Conservation (phyloP, 1,140 invertebrate genomes). For the Neocloeon triangulifer region DNA sequence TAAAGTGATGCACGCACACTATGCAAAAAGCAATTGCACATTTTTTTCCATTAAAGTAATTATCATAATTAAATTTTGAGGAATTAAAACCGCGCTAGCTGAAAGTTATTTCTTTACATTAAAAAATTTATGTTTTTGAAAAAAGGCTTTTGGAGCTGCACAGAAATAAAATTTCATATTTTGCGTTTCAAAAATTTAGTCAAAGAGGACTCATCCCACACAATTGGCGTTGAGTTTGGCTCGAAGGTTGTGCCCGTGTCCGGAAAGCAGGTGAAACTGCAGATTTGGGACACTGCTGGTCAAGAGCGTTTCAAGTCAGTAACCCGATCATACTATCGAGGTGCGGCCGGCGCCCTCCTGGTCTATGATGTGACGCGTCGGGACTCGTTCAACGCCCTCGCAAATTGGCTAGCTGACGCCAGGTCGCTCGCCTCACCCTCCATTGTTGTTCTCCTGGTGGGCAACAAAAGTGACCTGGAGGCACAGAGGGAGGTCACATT, state of each 20-base stretch:
- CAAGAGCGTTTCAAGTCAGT: conserved; percentile 51
- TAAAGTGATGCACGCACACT: too few relatives aligned
- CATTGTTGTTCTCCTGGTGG: conserved; percentile 57
- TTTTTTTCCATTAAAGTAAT: too few relatives aligned
- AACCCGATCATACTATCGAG: conserved; percentile 56
- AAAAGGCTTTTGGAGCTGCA: too few relatives aligned
- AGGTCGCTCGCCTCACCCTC: conserved; percentile 66
- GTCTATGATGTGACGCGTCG: conserved; percentile 62
- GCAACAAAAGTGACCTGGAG: conserved; percentile 66
- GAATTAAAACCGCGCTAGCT: neutral
- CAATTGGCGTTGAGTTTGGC: conserved; percentile 68
- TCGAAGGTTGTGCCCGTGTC: conserved; percentile 66
- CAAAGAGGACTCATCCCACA: conserved; percentile 60
- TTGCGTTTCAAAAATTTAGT: conserved; percentile 22
- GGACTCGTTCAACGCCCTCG: conserved; percentile 58
- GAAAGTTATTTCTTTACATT: neutral
- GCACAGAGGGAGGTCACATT: conserved; percentile 55
- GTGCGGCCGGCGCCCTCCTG: conserved; percentile 54
- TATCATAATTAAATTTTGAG: conserved; percentile 3
- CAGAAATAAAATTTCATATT: too few relatives aligned
- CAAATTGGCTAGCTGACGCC: conserved; percentile 67
- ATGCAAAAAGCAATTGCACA: too few relatives aligned
- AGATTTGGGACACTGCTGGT: conserved; percentile 66
- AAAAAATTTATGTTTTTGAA: too few relatives aligned
- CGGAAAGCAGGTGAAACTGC: conserved; percentile 60